phyloP scores from a whole-genome alignment of 2,113 vertebrate species.

The Podiceps cristatus region DNA sequence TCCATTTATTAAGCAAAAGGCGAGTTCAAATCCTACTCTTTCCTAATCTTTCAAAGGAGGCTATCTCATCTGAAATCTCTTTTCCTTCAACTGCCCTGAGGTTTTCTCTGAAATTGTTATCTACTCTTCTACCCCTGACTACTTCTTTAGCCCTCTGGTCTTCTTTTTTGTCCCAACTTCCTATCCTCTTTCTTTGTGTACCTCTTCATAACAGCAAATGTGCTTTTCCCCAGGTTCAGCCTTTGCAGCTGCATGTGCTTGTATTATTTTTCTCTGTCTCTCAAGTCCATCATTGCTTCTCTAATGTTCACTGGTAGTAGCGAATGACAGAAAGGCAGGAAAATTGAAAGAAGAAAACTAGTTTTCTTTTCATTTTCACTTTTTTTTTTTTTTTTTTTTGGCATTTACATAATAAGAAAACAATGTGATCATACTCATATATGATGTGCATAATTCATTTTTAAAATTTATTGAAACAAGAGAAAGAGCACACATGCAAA shows the following conservation, averaged over 20 bases:
- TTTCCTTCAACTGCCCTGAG: background rate
- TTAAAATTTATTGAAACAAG: background rate
- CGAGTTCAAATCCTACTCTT: background rate
- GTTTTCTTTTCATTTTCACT: rapidly evolving
- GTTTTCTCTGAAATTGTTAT: background rate
- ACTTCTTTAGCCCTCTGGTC: background rate
- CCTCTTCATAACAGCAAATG: background rate
- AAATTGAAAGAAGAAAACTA: background rate
- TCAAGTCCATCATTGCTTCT: background rate
- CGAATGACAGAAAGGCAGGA: background rate
- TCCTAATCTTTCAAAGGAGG: background rate
- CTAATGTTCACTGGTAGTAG: background rate
- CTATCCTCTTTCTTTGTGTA: background rate
- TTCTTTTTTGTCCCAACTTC: background rate
- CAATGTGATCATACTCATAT: background rate
- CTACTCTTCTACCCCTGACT: background rate
- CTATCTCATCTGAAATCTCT: background rate
- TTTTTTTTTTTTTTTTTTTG: background rate
- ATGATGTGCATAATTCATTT: background rate
- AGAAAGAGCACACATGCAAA: background rate
- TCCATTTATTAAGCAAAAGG: background rate
- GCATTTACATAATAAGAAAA: background rate
- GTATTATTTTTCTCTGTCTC: background rate
- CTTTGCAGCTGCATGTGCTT: background rate
- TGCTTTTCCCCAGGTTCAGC: background rate